These are phyloP conservation scores for Aleiodes alternator DNA, from an alignment of 2,888 invertebrate species.

Conservation along the genomic window DNA sequence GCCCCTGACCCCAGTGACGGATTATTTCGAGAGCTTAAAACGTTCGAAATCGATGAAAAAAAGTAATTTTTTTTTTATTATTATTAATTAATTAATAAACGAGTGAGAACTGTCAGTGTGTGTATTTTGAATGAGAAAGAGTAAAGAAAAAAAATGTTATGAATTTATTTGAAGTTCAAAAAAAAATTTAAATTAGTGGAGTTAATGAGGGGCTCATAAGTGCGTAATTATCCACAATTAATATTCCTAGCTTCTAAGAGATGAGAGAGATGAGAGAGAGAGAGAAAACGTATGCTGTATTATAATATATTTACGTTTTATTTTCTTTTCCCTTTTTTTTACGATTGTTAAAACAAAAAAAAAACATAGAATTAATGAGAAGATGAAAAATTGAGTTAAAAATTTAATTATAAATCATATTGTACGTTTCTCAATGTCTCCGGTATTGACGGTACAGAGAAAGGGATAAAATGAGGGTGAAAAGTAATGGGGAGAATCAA, in stretches of 20 bases:
- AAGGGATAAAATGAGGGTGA: conserved; percentile 28
- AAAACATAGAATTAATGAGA: conserved; percentile 47
- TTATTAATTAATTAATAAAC: conserved; percentile 15
- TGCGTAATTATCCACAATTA: conserved; percentile 57
- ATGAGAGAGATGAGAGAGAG: conserved; percentile 46
- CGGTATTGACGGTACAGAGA: conserved; percentile 52
- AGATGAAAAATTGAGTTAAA: conserved; percentile 51
- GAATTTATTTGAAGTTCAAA: neutral
- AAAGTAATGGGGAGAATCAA: neutral
- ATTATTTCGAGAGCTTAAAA: conserved; percentile 39
- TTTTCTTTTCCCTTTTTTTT: conserved; percentile 49
- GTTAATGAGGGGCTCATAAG: conserved; percentile 9
- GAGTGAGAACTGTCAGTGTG: conserved; percentile 7
- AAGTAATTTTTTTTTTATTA: conserved; percentile 1
- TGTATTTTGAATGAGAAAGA: conserved; percentile 4
- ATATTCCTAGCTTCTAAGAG: conserved; percentile 62
- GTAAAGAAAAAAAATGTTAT: neutral
- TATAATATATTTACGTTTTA: conserved; percentile 59
- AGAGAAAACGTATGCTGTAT: conserved; percentile 62
- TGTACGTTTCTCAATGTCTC: conserved; percentile 55
- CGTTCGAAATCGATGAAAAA: conserved; percentile 39
- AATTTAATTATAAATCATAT: conserved; percentile 43
- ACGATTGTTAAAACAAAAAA: conserved; percentile 45
- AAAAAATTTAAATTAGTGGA: no score
- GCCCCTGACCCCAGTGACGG: no score